Conservation (phyloP, 2,888 invertebrate genomes). For the Polylopha cassiicola region DNA sequence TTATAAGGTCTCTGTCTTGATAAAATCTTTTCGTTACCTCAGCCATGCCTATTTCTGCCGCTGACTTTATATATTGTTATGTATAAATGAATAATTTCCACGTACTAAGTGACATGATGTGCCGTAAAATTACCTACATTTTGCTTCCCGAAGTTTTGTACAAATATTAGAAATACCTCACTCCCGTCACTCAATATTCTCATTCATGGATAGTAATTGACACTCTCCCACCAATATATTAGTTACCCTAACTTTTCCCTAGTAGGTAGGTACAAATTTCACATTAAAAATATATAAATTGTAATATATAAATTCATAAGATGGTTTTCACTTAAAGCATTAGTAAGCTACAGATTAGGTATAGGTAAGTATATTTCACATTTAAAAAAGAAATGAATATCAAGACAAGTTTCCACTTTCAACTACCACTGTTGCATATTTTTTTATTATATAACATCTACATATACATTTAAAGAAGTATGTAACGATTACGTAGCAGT, state of each 20-base stretch:
- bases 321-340: conserved; percentile 73
- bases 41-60: no score
- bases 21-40: no score
- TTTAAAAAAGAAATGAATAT: conserved; percentile 17
- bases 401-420: no score
- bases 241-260: conserved; percentile 48
- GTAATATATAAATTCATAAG: conserved; percentile 67
- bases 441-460: conserved; percentile 11
- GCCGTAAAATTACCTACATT: conserved; percentile 5
- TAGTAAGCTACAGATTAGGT: conserved; percentile 59
- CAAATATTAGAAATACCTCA: conserved; percentile 25
- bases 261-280: conserved; percentile 52
- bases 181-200: conserved; percentile 33
- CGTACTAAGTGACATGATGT: no score
- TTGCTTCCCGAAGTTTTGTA: conserved; percentile 19
- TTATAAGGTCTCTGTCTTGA: no score
- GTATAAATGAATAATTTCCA: no score
- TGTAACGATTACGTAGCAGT: conserved; percentile 46
- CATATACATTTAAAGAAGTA: conserved; percentile 36
- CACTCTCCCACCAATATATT: conserved; percentile 51
- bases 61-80: no score
- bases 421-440: background rate
- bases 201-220: conserved; percentile 65
- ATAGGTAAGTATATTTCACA: conserved; percentile 12
- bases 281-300: conserved; percentile 61